A percentile compares a stretch with the other conserved stretches of the same genome.
Evolutionary conservation across 2,888 invertebrate species (phyloP).

Genomic region (Trichopria drosophilae): DNA sequence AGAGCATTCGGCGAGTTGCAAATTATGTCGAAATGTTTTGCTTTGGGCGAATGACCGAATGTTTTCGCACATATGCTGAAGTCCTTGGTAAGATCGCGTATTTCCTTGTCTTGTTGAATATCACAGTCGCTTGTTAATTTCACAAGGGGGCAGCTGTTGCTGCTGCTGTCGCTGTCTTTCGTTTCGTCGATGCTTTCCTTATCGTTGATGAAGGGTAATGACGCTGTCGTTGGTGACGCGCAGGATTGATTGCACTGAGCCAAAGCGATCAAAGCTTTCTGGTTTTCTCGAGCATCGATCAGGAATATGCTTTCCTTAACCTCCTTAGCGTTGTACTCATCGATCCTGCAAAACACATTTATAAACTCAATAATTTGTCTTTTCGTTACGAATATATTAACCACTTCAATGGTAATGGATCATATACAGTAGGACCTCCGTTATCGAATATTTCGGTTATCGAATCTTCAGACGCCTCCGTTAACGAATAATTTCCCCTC

Average conservation of each 20-base stretch:
- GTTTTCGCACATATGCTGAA: slow-evolving; percentile 52
- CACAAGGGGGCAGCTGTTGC: neutral
- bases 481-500: no score
- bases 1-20: slow-evolving; percentile 35
- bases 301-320: slow-evolving; percentile 82
- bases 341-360: slow-evolving; percentile 61
- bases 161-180: slow-evolving; percentile 36
- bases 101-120: slow-evolving; percentile 46
- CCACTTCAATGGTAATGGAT: no score
- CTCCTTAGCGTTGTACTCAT: slow-evolving; percentile 72
- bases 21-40: slow-evolving; percentile 38
- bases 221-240: slow-evolving; percentile 2
- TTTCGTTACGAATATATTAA: no score
- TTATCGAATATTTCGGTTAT: no score
- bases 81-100: slow-evolving; percentile 52
- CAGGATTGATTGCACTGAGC: slow-evolving; percentile 48
- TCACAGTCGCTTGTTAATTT: slow-evolving; percentile 33
- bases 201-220: neutral
- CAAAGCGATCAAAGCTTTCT: slow-evolving; percentile 65
- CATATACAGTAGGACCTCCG: no score
- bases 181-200: neutral
- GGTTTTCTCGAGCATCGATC: slow-evolving; percentile 76
- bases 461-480: no score
- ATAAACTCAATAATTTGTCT: no score
- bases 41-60: slow-evolving; percentile 46